Percentiles rank a stretch among this genome's conserved stretches.
Conservation (phyloP, 2,113 vertebrate genomes). For the Acanthisitta chloris region DNA sequence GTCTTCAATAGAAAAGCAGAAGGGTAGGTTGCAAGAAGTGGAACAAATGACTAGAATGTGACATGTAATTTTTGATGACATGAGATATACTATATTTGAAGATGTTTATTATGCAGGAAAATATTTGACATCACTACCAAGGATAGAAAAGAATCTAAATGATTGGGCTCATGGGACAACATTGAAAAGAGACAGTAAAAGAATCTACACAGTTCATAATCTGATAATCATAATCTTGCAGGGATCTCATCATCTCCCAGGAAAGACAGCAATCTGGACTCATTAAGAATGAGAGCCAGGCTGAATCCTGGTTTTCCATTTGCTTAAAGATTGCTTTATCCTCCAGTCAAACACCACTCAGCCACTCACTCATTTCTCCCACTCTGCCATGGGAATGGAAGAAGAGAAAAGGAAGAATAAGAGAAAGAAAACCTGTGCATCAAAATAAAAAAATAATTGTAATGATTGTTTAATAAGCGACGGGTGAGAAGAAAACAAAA, state of each 20-base stretch:
- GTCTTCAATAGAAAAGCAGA: constrained; percentile 28
- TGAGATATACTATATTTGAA: constrained; percentile 14
- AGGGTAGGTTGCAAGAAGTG: constrained; percentile 1
- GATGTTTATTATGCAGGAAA: constrained; percentile 6
- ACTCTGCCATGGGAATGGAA: not conserved
- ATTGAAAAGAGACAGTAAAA: not conserved
- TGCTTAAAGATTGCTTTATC: not conserved
- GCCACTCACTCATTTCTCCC: not conserved
- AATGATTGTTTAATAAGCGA: not conserved
- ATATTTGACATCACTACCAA: constrained; percentile 21
- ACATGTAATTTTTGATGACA: constrained; percentile 5
- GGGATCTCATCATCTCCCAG: not conserved
- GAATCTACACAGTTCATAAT: not conserved
- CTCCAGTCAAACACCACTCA: not conserved
- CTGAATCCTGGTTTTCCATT: not conserved
- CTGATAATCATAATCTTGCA: not conserved
- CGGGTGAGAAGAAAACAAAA: not conserved
- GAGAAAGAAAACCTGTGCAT: not conserved
- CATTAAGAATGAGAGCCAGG: not conserved
- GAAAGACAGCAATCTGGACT: not conserved
- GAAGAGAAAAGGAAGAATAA: not conserved
- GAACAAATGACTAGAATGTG: constrained; percentile 44
- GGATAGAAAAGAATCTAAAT: not conserved
- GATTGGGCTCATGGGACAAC: fast-evolving
- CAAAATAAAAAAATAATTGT: not conserved